A percentile compares a stretch with the other conserved stretches of the same genome.
These are phyloP conservation scores for Drosophila mercatorum DNA, from an alignment of 2,888 invertebrate genomes.

Conservation along the genomic window DNA sequence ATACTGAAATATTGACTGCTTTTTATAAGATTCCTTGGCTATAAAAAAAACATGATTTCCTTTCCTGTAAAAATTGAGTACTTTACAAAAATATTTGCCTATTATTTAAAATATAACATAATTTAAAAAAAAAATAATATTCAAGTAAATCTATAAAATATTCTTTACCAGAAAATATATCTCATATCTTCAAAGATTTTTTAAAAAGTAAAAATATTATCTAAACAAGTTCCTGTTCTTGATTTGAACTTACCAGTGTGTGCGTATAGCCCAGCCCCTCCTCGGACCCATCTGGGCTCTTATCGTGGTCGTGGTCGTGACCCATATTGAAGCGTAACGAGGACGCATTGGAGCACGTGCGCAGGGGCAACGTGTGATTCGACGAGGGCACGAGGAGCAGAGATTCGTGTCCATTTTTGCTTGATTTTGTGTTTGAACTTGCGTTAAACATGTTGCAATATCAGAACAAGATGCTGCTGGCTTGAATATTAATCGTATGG, in stretches of 20 bases:
- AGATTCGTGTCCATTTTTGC: conserved; percentile 72
- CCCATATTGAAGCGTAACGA: conserved; percentile 62
- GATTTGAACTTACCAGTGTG: conserved; percentile 75
- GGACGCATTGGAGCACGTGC: conserved; percentile 70
- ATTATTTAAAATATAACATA: too few relatives aligned
- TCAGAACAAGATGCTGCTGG: conserved; percentile 39
- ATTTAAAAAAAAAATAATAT: too few relatives aligned
- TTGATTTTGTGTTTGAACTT: conserved; percentile 50
- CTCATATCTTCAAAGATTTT: too few relatives aligned
- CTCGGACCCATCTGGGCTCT: conserved; percentile 66
- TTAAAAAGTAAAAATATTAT: background rate
- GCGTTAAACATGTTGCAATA: conserved; percentile 33
- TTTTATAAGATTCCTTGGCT: background rate
- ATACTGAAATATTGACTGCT: background rate
- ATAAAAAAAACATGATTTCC: background rate
- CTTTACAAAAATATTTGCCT: background rate
- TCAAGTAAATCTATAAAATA: too few relatives aligned
- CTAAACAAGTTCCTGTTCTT: background rate
- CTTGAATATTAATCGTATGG: conserved; percentile 45
- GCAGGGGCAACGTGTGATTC: conserved; percentile 60
- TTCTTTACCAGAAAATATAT: too few relatives aligned
- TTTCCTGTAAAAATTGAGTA: background rate
- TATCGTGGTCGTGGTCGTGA: conserved; percentile 50
- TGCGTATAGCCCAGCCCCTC: conserved; percentile 82
- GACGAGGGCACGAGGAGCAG: conserved; percentile 74